These are phyloP conservation scores for Leptinotarsa lineolata DNA, from an alignment of 1,140 invertebrate genomes.

Conservation along the genomic window DNA sequence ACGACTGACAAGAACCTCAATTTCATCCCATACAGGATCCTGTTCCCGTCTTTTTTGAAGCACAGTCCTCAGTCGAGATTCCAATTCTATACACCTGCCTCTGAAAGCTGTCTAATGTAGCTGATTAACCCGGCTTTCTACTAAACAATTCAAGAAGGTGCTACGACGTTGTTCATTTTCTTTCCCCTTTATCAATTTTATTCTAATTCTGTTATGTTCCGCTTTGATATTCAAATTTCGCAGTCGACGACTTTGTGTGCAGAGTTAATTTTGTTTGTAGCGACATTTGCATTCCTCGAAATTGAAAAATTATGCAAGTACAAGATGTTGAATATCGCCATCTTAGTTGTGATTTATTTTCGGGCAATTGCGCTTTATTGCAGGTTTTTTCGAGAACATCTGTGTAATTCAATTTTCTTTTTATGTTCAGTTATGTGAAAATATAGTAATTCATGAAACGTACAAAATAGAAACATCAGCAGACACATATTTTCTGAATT, in stretches of 20 bases:
- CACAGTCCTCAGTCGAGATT: too few relatives aligned
- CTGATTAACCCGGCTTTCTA: conserved; percentile 30
- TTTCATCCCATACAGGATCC: too few relatives aligned
- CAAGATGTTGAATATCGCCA: conserved; percentile 21
- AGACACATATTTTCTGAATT: too few relatives aligned
- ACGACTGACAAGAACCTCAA: too few relatives aligned
- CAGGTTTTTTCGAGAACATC: background rate
- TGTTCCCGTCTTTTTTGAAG: too few relatives aligned
- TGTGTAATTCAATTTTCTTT: background rate
- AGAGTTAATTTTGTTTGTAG: conserved; percentile 18
- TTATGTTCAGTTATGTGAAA: too few relatives aligned
- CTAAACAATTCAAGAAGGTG: conserved; percentile 30
- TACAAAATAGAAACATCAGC: too few relatives aligned
- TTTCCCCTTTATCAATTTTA: conserved; percentile 38
- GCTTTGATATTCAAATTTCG: conserved; percentile 31
- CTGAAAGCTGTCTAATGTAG: conserved; percentile 28
- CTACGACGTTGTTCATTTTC: conserved; percentile 28
- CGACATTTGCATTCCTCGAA: conserved; percentile 22
- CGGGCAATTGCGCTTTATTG: background rate
- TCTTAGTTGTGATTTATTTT: conserved; percentile 18
- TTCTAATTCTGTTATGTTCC: conserved; percentile 33
- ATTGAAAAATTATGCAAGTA: conserved; percentile 28
- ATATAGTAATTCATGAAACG: too few relatives aligned
- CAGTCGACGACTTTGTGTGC: conserved; percentile 21
- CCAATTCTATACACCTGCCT: conserved; percentile 32